Conservation (phyloP, 2,888 invertebrate species). For the Dyspetes luteomarginatus region DNA sequence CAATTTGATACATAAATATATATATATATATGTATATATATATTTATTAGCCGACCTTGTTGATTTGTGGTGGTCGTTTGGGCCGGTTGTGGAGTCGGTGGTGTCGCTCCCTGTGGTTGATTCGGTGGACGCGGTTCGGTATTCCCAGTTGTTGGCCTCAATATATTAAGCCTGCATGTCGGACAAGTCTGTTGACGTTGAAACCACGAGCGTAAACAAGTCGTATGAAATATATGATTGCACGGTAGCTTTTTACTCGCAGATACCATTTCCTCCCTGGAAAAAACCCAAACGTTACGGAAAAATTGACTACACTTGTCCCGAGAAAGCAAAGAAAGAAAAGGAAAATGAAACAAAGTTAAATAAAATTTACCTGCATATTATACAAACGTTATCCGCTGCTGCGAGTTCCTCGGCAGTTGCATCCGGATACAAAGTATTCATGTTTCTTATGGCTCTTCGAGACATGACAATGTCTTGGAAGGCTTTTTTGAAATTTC, state of each 20-base stretch:
- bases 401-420: constrained; percentile 95
- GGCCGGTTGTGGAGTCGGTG: constrained; percentile 75
- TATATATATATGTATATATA: not conserved
- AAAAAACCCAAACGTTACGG: constrained; percentile 43
- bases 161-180: constrained; percentile 96
- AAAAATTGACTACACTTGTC: too few species aligned
- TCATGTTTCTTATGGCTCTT: constrained; percentile 98
- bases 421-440: constrained; percentile 98
- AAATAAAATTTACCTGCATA: constrained; percentile 88
- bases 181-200: constrained; percentile 99
- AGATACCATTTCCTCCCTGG: constrained; percentile 88
- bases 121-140: constrained; percentile 77
- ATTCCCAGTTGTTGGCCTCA: constrained; percentile 82
- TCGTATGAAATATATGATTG: constrained; percentile 99
- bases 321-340: too few species aligned
- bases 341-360: too few species aligned
- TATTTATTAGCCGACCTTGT: constrained; percentile 41
- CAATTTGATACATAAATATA: not conserved
- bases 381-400: constrained; percentile 99
- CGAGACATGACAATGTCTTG: constrained; percentile 98
- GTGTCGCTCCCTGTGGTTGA: constrained; percentile 77
- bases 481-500: constrained; percentile 98
- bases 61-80: constrained; percentile 70
- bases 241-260: constrained; percentile 98
- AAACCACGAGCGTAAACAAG: constrained; percentile 99